Base-by-base conservation (phyloP, 2,797 vertebrate genomes). In the Xiphorhynchus erythropygius region DNA sequence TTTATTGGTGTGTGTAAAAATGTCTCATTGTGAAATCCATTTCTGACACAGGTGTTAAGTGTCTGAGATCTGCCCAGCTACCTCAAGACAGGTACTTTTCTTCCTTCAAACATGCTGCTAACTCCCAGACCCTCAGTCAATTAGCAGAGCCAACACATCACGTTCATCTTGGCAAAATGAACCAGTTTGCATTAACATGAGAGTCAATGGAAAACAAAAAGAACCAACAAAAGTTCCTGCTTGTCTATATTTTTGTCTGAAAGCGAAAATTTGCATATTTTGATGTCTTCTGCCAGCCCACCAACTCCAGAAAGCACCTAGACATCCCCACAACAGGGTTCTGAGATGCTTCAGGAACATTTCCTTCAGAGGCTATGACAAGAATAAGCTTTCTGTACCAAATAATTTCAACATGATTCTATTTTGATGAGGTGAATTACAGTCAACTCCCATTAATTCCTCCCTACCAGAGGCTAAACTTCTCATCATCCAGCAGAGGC, bases 271-370 rank as follows among this genome's bases (percentile, higher is more conserved):
- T 33, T 93, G 44, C 82, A 35, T 75, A 28, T 69, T 89, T 87
- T 71, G 19, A 56, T 82, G 57, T 41, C 84, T 81, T 53, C 67
- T 87, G 44, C 22, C 17, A 75, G 33, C 10, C 44, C 1, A 17
- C 28, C 39, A 60, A 24, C 52, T 84, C 47, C 64, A 93, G 67
- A 96, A 96, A 93, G 60, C 56, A 94, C 85, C 83, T 67, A 76
- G 56, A 89, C 42, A 63, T 92, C 87, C 79, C 85, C 87, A 60
- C 13, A 82, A 35, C 7, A 59, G 24, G 11, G 27, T 57, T 30
- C 18, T 69, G 33, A 76, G 73, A 53, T 46, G 25, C 21, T 87
- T 91, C 55, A 77, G 44, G 56, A n/a, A 3, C 19, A 12, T 49
- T 84, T 88, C 28, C 42, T 88, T 81, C 46, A 93, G 35, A 75